Conservation (phyloP, 2,888 invertebrate genomes). For the Tetanocera ferruginea region DNA sequence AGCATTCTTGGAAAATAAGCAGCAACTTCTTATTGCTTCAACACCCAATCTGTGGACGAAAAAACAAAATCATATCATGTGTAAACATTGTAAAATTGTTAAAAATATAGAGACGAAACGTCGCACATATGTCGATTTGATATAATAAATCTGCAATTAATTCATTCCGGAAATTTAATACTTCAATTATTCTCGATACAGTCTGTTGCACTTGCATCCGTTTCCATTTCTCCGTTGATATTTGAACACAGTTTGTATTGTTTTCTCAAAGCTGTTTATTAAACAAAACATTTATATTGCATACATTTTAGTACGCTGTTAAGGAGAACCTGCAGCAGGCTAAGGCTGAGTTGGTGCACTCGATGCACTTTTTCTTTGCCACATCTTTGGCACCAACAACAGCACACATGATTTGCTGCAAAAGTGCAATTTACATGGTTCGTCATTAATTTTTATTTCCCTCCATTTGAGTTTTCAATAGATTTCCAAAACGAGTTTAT, state of each 20-base stretch:
- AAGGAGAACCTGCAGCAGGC: not conserved
- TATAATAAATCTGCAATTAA: no score
- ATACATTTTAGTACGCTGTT: not conserved
- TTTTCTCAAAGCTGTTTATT: not conserved
- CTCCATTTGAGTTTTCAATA: not conserved
- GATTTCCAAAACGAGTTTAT: not conserved
- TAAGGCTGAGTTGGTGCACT: not conserved
- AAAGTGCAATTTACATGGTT: conserved; percentile 21
- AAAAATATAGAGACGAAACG: no score
- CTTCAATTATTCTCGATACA: conserved; percentile 58
- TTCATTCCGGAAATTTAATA: conserved; percentile 46
- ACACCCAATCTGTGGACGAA: no score
- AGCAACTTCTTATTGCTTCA: no score
- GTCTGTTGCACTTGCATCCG: conserved; percentile 51
- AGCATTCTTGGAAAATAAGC: no score
- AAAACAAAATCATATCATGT: no score
- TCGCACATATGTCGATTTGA: no score
- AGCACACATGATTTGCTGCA: conserved; percentile 33
- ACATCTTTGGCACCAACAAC: conserved; percentile 6
- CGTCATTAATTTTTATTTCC: conserved; percentile 31
- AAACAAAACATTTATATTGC: not conserved
- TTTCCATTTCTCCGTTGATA: not conserved
- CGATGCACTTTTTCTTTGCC: conserved; percentile 25
- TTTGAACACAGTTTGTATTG: conserved; percentile 3
- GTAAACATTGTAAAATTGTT: no score